Percentiles rank a stretch among this genome's conserved stretches.
These are phyloP conservation scores for Exocentrus adspersus DNA, from an alignment of 2,888 invertebrate species.

Conservation along the genomic window DNA sequence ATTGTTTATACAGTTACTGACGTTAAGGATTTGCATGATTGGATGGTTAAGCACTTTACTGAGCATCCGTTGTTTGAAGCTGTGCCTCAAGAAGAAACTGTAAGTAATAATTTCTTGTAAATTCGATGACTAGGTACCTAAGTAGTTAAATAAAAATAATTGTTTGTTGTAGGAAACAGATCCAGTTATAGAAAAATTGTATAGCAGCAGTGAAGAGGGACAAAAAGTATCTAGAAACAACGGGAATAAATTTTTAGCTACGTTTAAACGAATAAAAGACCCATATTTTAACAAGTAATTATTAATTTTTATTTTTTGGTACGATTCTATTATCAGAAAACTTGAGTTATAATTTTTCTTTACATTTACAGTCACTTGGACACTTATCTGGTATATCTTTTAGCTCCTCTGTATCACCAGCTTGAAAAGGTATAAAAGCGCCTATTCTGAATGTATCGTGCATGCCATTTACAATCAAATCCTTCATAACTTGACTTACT, in stretches of 20 bases:
- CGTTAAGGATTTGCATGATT: slow-evolving; percentile 95
- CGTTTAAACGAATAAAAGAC: slow-evolving; percentile 78
- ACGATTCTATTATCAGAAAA: background rate
- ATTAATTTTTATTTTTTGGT: background rate
- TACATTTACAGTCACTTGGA: background rate
- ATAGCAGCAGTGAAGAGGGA: slow-evolving; percentile 96
- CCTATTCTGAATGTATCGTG: slow-evolving; percentile 49
- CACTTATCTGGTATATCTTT: slow-evolving; percentile 8
- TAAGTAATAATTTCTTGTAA: slow-evolving; percentile 62
- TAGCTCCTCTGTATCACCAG: slow-evolving; percentile 25
- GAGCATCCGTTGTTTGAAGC: slow-evolving; percentile 90
- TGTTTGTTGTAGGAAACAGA: slow-evolving; percentile 74
- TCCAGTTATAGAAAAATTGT: slow-evolving; percentile 88
- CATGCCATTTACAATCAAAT: slow-evolving; percentile 50
- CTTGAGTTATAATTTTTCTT: background rate
- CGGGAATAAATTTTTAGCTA: slow-evolving; percentile 92
- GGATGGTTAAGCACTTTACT: slow-evolving; percentile 94
- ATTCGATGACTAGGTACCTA: too few relatives aligned
- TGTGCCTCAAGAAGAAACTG: slow-evolving; percentile 79
- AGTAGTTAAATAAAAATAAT: too few relatives aligned
- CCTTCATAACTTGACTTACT: slow-evolving; percentile 49
- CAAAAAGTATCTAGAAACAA: slow-evolving; percentile 96
- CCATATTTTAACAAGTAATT: slow-evolving; percentile 47
- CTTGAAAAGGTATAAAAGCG: slow-evolving; percentile 15
- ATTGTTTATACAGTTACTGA: slow-evolving; percentile 97